These are phyloP conservation scores for Sminthurinus aureus DNA, from an alignment of 2,888 invertebrate genomes.

Conservation along the genomic window DNA sequence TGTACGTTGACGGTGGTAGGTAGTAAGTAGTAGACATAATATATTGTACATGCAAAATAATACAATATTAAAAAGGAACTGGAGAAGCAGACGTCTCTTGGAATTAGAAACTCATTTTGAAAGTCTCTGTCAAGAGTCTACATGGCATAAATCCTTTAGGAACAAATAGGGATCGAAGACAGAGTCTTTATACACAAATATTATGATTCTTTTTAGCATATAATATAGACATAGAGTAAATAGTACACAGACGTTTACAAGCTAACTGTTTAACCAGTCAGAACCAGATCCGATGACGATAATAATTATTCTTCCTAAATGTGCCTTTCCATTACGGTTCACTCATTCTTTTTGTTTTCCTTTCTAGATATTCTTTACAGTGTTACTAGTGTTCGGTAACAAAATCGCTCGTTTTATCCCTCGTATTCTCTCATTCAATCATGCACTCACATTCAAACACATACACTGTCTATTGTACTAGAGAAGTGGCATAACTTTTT, in stretches of 20 bases:
- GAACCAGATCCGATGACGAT: conserved; percentile 31
- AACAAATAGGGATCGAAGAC: not conserved
- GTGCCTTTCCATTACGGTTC: conserved; percentile 16
- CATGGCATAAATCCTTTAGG: not conserved
- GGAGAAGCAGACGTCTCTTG: conserved; percentile 22
- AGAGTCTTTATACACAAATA: not conserved
- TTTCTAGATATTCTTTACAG: too few relatives aligned
- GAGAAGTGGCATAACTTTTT: not conserved
- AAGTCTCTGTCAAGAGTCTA: conserved; percentile 14
- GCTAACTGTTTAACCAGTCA: conserved; percentile 23
- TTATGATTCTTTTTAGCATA: not conserved
- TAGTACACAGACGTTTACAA: not conserved
- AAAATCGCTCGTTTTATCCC: too few relatives aligned
- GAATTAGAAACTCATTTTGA: conserved; percentile 34
- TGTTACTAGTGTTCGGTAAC: too few relatives aligned
- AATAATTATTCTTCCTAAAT: conserved; percentile 31
- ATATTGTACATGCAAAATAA: not conserved
- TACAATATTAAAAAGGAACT: not conserved
- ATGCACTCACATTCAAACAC: too few relatives aligned
- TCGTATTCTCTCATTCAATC: too few relatives aligned
- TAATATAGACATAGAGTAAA: not conserved
- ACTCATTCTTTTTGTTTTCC: not conserved
- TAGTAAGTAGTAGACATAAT: not conserved
- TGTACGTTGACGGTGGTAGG: not conserved
- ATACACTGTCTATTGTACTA: too few relatives aligned